Conservation (phyloP, 1,140 invertebrate genomes). For the Zaprionus ghesquierei region DNA sequence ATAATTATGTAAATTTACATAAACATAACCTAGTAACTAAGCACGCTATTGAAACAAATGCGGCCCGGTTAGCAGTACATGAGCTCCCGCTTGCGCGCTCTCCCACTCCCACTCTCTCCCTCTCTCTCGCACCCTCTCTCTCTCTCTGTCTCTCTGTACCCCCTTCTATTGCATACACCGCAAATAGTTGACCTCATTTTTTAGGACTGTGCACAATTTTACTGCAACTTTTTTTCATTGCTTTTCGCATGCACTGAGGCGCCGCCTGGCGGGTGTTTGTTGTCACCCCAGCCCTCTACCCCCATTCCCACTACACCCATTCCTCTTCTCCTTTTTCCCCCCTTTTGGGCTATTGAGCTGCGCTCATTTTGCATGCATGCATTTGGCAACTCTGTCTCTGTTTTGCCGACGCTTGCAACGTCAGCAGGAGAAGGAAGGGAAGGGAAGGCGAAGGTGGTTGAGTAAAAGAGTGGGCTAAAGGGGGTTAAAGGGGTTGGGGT, state of each 20-base stretch:
- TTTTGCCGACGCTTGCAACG: conserved; percentile 51
- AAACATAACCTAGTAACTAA: conserved; percentile 80
- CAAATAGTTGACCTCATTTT: conserved; percentile 80
- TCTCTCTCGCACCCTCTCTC: background rate
- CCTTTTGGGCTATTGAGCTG: conserved; percentile 25
- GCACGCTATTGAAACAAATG: conserved; percentile 76
- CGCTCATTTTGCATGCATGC: conserved; percentile 65
- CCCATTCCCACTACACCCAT: background rate
- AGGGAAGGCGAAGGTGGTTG: background rate
- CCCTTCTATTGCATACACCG: conserved; percentile 18
- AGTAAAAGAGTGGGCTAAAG: too few species aligned
- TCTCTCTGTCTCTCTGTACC: background rate
- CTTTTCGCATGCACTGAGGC: conserved; percentile 54
- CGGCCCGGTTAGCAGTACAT: conserved; percentile 34
- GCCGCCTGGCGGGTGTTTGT: conserved; percentile 65
- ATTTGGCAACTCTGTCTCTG: conserved; percentile 72
- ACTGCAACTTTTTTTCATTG: conserved; percentile 60
- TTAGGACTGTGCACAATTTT: conserved; percentile 71
- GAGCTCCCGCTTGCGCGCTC: background rate
- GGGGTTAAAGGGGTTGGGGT: conserved; percentile 2
- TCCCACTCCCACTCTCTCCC: background rate
- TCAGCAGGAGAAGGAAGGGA: background rate
- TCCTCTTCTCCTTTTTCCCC: background rate
- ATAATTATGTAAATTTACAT: conserved; percentile 78
- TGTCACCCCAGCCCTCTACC: conserved; percentile 25